Evolutionary conservation across 2,113 vertebrate genomes (phyloP), one percentile per base, ranked within the genome.

Genomic region (Helogale parvula): DNA sequence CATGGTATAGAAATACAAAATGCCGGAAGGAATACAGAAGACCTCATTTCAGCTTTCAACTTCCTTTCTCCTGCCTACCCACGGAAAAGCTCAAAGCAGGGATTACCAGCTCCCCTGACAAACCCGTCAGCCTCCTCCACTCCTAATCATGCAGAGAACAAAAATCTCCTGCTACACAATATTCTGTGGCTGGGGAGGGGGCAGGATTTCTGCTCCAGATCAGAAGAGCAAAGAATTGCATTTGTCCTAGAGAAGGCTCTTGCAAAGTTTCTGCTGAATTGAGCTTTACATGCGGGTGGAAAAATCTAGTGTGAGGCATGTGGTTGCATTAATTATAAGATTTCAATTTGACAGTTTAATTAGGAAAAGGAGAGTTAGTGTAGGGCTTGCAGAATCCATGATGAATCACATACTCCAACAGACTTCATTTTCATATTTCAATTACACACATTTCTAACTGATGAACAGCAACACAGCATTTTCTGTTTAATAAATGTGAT

Each of bases 271-370:
- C 98, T 98, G 90, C 97, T 98, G 97, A 98, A 97, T 87, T 0
- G 41, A 98, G 97, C 96, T 98, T 98, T 98, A 97, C 97, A 98
- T 92, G 88, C 33, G 94, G 94, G 96, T 98, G 96, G 95, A 97
- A 98, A 98, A 98, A 98, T 87, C 97, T 98, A 98, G 90, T 97
- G 97, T 97, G 98, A 98, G 98, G 98, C 98, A 99, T 98, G 97
- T 95, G 97, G 90, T 98, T 98, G 98, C 98, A 98, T 98, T 98
- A 98, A 99, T 99, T 99, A 98, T 98, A 99, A 98, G 98, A 98
- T 98, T 99, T 98, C 93, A 98, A 95, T 98, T 98, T 99, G 98
- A 99, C 99, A 99, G 97, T 98, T 99, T 99, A 99, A 99, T 99
- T 99, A 99, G 98, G 98, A 98, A 98, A 98, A 98, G 97, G 97